These are phyloP conservation scores for Agelas oroides DNA, from an alignment of 37 sponge, comb jelly and placozoan species.

Conservation along the genomic window DNA sequence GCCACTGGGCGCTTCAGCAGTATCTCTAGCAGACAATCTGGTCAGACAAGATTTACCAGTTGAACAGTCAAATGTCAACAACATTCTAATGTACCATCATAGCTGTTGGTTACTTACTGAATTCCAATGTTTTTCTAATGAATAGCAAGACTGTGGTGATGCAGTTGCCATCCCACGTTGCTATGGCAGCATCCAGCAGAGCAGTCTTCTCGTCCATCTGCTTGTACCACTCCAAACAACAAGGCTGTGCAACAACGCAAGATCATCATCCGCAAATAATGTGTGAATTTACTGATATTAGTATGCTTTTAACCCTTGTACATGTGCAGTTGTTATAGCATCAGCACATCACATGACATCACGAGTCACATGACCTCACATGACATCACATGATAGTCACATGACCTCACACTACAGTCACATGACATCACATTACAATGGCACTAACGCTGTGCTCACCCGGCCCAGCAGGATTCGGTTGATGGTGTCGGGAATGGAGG, in stretches of 20 bases:
- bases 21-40: constrained; percentile 28
- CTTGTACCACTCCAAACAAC: constrained; percentile 69
- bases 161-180: constrained; percentile 69
- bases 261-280: too few species aligned
- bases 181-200: constrained; percentile 62
- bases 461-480: constrained; percentile 39
- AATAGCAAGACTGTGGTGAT: constrained; percentile 69
- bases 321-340: too few species aligned
- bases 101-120: too few species aligned
- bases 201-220: constrained; percentile 62
- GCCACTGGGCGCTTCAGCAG: constrained; percentile 39
- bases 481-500: constrained; percentile 56
- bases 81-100: not conserved
- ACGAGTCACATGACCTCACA: constrained; percentile 1
- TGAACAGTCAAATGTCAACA: not conserved
- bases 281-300: too few species aligned
- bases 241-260: constrained; percentile 39
- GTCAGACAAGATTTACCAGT: not conserved
- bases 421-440: not conserved
- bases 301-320: not conserved
- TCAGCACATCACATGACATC: constrained; percentile 20
- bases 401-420: not conserved
- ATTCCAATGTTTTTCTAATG: constrained; percentile 46
- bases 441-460: constrained; percentile 16
- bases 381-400: too few species aligned